phyloP scores from a whole-genome alignment of 2,113 vertebrate species.

The Cololabis saira region DNA sequence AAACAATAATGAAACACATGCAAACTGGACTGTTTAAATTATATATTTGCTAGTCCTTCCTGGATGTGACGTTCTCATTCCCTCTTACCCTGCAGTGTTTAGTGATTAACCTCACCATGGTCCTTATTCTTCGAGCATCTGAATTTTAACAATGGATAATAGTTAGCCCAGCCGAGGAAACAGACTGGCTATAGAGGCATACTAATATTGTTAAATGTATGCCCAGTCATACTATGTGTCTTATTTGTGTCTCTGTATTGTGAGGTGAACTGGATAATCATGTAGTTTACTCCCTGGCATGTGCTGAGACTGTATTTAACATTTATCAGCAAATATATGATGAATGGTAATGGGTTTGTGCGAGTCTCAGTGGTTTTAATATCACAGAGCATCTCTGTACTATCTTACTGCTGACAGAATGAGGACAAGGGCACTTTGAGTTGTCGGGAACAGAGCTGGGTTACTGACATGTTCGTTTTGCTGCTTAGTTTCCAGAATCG shows the following conservation, averaged over 20 bases:
- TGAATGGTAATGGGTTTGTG: slow-evolving; percentile 11
- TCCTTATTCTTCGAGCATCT: slow-evolving; percentile 1
- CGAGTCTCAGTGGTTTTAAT: slow-evolving; percentile 3
- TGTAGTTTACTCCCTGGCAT: slow-evolving; percentile 17
- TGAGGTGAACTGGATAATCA: slow-evolving; percentile 24
- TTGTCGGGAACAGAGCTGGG: slow-evolving; percentile 28
- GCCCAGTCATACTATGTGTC: slow-evolving; percentile 11
- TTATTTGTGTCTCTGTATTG: slow-evolving; percentile 16
- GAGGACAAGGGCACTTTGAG: slow-evolving; percentile 42
- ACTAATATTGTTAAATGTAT: slow-evolving; percentile 44
- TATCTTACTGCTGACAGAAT: slow-evolving; percentile 47
- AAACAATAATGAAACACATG: not conserved
- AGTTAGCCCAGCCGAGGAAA: slow-evolving; percentile 9
- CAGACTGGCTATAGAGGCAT: slow-evolving; percentile 23
- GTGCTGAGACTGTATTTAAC: slow-evolving; percentile 44
- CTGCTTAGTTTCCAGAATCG: not conserved
- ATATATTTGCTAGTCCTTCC: not conserved
- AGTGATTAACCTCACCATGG: not conserved
- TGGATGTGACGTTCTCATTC: not conserved
- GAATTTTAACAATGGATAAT: slow-evolving; percentile 13
- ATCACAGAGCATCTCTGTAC: slow-evolving; percentile 2
- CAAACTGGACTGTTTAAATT: slow-evolving; percentile 1
- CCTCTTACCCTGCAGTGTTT: slow-evolving; percentile 1
- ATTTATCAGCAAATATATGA: slow-evolving; percentile 42
- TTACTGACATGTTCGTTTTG: slow-evolving; percentile 12